Conservation (phyloP, 2,113 vertebrate genomes). For the Polypterus senegalus region DNA sequence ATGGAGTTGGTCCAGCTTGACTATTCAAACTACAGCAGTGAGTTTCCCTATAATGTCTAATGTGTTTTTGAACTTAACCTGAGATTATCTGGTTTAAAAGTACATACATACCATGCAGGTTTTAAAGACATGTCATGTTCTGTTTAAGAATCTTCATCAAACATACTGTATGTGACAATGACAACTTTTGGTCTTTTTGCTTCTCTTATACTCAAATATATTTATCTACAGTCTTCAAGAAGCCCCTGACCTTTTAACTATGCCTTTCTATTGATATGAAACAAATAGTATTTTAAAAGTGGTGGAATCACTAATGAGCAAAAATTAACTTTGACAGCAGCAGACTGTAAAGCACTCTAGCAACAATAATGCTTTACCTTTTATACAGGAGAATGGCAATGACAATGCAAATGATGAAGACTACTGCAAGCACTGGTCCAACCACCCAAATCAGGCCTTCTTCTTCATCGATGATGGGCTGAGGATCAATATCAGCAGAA, state of each 20-base stretch:
- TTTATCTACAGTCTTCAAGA: not conserved
- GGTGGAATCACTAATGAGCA: constrained; percentile 25
- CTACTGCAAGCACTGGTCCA: constrained; percentile 90
- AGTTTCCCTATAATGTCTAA: too few relatives aligned
- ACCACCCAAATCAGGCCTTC: constrained; percentile 97
- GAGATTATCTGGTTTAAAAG: too few relatives aligned
- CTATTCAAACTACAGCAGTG: too few relatives aligned
- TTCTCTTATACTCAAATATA: not conserved
- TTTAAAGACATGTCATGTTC: too few relatives aligned
- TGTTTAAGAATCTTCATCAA: too few relatives aligned
- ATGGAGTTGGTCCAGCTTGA: too few relatives aligned
- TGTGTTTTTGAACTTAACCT: too few relatives aligned
- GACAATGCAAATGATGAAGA: constrained; percentile 98
- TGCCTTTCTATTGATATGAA: constrained; percentile 28
- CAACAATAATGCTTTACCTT: constrained; percentile 56
- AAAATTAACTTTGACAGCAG: constrained; percentile 33
- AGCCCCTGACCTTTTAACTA: constrained; percentile 2
- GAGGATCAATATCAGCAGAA: constrained; percentile 85
- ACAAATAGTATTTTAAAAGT: constrained; percentile 25
- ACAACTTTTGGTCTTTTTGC: not conserved
- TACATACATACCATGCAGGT: too few relatives aligned
- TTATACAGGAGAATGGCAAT: constrained; percentile 98
- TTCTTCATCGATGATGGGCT: constrained; percentile 95
- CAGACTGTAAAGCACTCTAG: constrained; percentile 20
- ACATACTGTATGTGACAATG: too few relatives aligned